Evolutionary conservation across 35 echinoderm and acorn worm species (phyloP).

Genomic region (Anneissia japonica): DNA sequence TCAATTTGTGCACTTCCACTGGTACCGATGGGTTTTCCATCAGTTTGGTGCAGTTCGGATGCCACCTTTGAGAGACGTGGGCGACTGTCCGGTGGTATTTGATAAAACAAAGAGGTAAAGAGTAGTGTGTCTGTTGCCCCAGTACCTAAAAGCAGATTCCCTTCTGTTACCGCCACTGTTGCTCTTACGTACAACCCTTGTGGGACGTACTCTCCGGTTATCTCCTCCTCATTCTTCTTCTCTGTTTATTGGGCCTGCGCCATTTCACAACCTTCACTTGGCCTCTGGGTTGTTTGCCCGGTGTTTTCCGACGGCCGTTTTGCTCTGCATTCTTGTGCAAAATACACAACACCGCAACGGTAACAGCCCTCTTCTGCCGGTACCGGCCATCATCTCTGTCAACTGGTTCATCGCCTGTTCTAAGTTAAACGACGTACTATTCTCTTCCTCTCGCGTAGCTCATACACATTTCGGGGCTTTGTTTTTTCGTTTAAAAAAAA

Average conservation of each 20-base stretch:
- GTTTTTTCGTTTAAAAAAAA: too few species aligned
- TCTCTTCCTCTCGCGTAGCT: too few species aligned
- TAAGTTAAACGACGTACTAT: too few species aligned
- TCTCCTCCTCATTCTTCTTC: neutral
- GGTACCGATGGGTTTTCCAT: neutral
- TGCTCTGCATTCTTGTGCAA: neutral
- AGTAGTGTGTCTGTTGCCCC: neutral
- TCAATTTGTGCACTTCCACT: neutral
- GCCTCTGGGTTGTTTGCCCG: neutral
- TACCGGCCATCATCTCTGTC: too few species aligned
- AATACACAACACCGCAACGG: neutral
- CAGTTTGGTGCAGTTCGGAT: neutral
- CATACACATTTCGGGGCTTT: too few species aligned
- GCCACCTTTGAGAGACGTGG: neutral
- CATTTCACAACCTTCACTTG: neutral
- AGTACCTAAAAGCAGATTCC: neutral
- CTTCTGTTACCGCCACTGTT: neutral
- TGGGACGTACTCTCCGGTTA: neutral
- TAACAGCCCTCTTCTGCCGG: too few species aligned
- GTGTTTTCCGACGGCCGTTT: neutral
- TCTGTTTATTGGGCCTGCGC: neutral
- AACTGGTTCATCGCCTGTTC: too few species aligned
- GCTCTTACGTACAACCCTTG: neutral
- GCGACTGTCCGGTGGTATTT: neutral
- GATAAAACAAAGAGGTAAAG: neutral